Base-by-base conservation (phyloP, 2,888 invertebrate genomes). In the Eilema depressum region DNA sequence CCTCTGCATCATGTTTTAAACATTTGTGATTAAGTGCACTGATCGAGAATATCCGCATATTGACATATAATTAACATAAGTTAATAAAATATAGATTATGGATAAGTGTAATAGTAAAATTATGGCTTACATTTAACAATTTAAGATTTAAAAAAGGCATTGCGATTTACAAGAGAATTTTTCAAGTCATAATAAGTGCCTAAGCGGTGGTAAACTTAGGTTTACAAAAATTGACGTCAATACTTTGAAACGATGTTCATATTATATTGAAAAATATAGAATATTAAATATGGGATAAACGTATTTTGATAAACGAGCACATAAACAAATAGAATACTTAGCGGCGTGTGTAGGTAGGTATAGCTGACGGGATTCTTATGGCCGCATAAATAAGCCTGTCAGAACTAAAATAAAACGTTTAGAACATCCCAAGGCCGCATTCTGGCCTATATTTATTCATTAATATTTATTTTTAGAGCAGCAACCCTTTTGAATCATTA, bases 341-440 rank as follows among this genome's bases (percentile, higher is more conserved):
- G 65, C 37, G 66, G 68, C 63, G 70, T 71, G 69, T 69, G 23
- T n/a, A n/a, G n/a, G n/a, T n/a, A n/a, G n/a, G n/a, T 69, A 63
- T 66, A 41, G 70, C 61, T 68, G 62, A 57, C 30, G 71, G 66
- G 65, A 64, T 72, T 73, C 70, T 70, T 63, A 71, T 57, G 28
- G 63, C 33, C 28, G 33, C 56, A 69, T 78, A 68, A 75, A 78
- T 78, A 73, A 73, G 17, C 56, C 30, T 30, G 61, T 60, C 59
- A 41, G 63, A 26, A 74, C 63, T 3, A 30, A 71, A 78, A 78
- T 71, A 81, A 71, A 66, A 30, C 68, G 70, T 75, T 81, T 74
- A 76, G 79, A 75, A 33, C 66, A 73, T 67, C 1, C 70, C 79
- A 79, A 81, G 81, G 79, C 28, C 72, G 60, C 7, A 60, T 59